These are phyloP conservation scores for Ciconia maguari DNA, from an alignment of 2,113 vertebrate species.

Conservation along the genomic window DNA sequence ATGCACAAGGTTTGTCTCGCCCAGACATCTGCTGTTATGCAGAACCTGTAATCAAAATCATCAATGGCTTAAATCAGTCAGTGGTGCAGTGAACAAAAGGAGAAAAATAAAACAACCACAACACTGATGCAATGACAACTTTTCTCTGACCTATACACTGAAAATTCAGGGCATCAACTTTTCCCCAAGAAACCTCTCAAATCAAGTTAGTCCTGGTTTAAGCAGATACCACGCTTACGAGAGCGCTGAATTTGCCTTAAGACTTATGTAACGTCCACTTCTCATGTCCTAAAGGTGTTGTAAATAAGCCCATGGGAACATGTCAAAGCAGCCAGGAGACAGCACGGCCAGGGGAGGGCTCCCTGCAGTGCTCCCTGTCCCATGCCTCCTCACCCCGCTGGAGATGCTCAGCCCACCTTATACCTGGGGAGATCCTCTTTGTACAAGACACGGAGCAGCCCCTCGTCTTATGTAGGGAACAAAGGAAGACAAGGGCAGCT, in stretches of 20 bases:
- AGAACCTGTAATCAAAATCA: background rate
- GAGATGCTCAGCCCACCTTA: background rate
- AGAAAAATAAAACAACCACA: background rate
- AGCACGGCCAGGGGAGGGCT: background rate
- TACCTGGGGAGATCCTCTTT: too few relatives aligned
- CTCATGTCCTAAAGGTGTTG: background rate
- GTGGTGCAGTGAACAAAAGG: background rate
- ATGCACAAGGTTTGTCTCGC: background rate
- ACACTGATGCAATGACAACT: background rate
- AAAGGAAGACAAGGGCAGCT: background rate
- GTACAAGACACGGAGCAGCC: background rate
- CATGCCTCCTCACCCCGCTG: rapidly evolving
- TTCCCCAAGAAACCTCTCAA: background rate
- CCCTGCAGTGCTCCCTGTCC: background rate
- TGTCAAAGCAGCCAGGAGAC: background rate
- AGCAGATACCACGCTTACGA: background rate
- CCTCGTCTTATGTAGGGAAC: rapidly evolving
- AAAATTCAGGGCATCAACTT: background rate
- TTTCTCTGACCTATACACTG: background rate
- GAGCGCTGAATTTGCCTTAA: background rate
- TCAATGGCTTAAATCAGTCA: background rate
- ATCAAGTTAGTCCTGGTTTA: background rate
- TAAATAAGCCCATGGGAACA: background rate
- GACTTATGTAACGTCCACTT: background rate
- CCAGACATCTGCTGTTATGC: background rate